Evolutionary conservation across 2,113 vertebrate genomes (phyloP).

Genomic region (Aspiorhynchus laticeps): DNA sequence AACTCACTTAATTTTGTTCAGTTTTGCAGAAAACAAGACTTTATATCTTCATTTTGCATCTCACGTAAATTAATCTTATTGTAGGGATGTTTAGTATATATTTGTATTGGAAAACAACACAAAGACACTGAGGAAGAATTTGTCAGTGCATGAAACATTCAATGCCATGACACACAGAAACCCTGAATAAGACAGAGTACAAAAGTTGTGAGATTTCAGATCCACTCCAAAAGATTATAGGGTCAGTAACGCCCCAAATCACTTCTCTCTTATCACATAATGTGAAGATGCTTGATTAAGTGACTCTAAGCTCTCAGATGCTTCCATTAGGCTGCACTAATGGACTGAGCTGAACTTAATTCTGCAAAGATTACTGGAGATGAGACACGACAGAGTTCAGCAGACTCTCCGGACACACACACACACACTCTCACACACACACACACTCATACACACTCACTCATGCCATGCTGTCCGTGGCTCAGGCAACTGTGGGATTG

Average conservation of each 20-base stretch:
- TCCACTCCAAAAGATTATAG: background rate
- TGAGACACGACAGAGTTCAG: background rate
- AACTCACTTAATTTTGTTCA: too few relatives aligned
- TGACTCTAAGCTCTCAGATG: background rate
- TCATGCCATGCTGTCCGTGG: background rate
- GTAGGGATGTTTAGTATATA: too few relatives aligned
- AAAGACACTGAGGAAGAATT: too few relatives aligned
- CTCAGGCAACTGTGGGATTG: background rate
- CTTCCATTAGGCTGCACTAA: conserved; percentile 3
- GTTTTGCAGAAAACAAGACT: too few relatives aligned
- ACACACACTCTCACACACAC: background rate
- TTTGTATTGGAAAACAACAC: too few relatives aligned
- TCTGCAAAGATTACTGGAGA: conserved; percentile 9
- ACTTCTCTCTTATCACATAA: background rate
- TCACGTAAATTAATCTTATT: too few relatives aligned
- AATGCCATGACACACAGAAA: too few relatives aligned
- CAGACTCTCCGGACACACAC: background rate
- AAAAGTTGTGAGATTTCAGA: background rate
- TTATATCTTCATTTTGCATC: too few relatives aligned
- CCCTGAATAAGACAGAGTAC: background rate
- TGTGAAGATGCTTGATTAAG: background rate
- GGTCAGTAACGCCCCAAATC: background rate
- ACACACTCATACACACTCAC: background rate
- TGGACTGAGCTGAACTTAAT: conserved; percentile 10
- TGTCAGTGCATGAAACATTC: too few relatives aligned